Evolutionary conservation across 2,113 vertebrate species (phyloP).

Genomic region (Variabilichromis moorii): DNA sequence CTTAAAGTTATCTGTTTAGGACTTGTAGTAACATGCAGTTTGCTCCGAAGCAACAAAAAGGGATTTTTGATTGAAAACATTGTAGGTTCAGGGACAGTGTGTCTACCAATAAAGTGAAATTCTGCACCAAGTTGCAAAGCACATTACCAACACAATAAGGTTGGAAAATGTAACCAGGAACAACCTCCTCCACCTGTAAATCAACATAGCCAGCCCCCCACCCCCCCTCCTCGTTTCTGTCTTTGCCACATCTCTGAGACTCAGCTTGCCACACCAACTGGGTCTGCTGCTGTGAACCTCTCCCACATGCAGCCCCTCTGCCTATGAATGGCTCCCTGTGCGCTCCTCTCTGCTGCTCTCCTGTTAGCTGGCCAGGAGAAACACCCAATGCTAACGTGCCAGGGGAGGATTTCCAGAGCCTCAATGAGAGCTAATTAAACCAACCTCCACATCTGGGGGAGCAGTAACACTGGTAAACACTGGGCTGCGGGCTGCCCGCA

Average conservation of each 20-base stretch:
- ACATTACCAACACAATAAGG: background rate
- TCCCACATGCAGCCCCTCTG: conserved; percentile 40
- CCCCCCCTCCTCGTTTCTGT: background rate
- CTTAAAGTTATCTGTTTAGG: background rate
- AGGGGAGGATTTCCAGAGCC: conserved; percentile 68
- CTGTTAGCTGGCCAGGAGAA: conserved; percentile 27
- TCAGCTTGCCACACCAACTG: background rate
- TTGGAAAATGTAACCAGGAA: background rate
- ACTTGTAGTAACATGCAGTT: background rate
- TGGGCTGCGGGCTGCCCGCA: conserved; percentile 7
- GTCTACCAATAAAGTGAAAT: background rate
- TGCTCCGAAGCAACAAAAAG: background rate
- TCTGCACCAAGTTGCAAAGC: background rate
- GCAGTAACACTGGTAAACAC: conserved; percentile 52
- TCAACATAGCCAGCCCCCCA: background rate
- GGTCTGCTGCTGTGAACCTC: background rate
- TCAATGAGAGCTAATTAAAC: conserved; percentile 57
- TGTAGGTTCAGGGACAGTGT: background rate
- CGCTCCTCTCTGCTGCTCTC: conserved; percentile 11
- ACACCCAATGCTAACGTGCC: conserved; percentile 58
- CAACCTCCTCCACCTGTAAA: background rate
- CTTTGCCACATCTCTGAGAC: background rate
- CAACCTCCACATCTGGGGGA: conserved; percentile 56
- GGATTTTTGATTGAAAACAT: background rate
- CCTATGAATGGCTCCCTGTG: conserved; percentile 42